These are phyloP conservation scores for Limonius californicus DNA, from an alignment of 1,140 invertebrate species.

Conservation along the genomic window DNA sequence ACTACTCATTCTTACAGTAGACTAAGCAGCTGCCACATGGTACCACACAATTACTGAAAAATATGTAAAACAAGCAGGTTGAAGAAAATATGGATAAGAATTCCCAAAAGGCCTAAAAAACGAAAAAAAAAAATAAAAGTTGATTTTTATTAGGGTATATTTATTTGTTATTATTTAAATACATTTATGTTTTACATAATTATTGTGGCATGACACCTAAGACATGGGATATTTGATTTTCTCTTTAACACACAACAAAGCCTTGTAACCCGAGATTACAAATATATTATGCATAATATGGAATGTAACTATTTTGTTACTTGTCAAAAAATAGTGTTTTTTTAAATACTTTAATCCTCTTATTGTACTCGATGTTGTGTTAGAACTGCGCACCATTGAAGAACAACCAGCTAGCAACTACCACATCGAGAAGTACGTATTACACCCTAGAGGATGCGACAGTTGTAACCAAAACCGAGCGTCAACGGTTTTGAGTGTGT, in stretches of 20 bases:
- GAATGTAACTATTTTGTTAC: conserved; percentile 28
- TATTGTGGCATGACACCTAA: conserved; percentile 43
- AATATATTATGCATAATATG: conserved; percentile 31
- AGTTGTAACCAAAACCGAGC: conserved; percentile 13
- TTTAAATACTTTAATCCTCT: conserved; percentile 15
- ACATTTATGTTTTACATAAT: conserved; percentile 45
- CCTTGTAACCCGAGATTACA: conserved; percentile 29
- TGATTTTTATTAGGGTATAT: conserved; percentile 13
- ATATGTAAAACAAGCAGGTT: neutral
- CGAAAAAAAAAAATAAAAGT: too few species aligned
- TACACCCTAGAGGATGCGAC: neutral
- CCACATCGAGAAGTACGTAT: neutral
- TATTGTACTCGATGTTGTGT: neutral
- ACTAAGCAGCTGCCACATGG: too few species aligned
- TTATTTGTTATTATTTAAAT: conserved; percentile 36
- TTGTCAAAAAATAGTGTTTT: conserved; percentile 41
- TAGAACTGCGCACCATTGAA: conserved; percentile 6
- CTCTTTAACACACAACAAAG: conserved; percentile 44
- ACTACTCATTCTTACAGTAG: too few species aligned
- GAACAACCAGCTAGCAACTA: neutral
- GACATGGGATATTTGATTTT: conserved; percentile 22
- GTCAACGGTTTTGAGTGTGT: conserved; percentile 8
- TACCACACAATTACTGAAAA: too few species aligned
- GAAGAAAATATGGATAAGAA: neutral
- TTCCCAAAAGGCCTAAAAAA: neutral